phyloP scores from a whole-genome alignment of 2,113 vertebrate genomes.

The Onychostoma macrolepis region DNA sequence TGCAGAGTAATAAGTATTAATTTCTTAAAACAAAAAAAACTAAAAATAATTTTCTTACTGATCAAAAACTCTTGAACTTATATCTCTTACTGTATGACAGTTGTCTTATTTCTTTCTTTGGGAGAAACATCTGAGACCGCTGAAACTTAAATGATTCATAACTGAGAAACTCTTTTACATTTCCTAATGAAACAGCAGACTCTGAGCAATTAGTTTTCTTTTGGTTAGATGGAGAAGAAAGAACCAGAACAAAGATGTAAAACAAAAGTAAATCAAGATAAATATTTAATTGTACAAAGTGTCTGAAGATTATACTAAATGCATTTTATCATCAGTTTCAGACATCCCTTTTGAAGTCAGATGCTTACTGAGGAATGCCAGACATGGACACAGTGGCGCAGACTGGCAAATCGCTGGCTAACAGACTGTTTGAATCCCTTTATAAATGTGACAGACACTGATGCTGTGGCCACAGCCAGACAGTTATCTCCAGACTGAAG shows the following conservation, averaged over 20 bases:
- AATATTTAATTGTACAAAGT: conserved; percentile 8
- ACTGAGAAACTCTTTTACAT: not conserved
- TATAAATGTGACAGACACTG: conserved; percentile 29
- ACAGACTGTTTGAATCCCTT: conserved; percentile 17
- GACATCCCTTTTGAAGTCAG: not conserved
- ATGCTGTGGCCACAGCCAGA: not conserved
- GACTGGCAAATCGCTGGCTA: conserved; percentile 6
- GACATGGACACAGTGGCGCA: not conserved
- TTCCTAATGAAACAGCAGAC: not conserved
- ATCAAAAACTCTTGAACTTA: not conserved
- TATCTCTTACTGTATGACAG: not conserved
- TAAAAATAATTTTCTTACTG: not conserved
- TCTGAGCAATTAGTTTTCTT: not conserved
- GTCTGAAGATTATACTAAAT: not conserved
- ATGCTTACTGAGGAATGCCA: not conserved
- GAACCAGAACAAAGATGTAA: not conserved
- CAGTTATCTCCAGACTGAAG: conserved; percentile 25
- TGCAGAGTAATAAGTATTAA: not conserved
- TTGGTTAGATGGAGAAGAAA: not conserved
- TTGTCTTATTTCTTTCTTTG: not conserved
- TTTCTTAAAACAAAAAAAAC: not conserved
- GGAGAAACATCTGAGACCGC: not conserved
- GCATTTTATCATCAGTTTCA: not conserved
- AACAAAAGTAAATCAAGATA: not conserved
- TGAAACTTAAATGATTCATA: not conserved